These are phyloP conservation scores for Polyploca ridens DNA, from an alignment of 2,888 invertebrate species.

Conservation along the genomic window DNA sequence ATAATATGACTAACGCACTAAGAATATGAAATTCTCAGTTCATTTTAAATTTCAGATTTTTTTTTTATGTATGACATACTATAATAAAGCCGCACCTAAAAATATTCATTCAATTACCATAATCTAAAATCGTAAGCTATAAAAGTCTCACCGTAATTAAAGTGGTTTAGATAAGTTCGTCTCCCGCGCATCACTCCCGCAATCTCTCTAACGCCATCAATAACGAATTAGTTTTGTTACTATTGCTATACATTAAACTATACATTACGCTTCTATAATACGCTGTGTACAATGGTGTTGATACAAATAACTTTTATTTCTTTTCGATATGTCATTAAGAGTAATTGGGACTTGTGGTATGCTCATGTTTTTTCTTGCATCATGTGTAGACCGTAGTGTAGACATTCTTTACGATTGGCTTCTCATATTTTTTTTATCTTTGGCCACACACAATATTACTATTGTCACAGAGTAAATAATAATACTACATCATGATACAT, in stretches of 20 bases:
- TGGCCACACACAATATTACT: background rate
- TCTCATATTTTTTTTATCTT: background rate
- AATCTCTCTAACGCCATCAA: slow-evolving; percentile 69
- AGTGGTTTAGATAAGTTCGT: slow-evolving; percentile 67
- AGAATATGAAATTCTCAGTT: no score
- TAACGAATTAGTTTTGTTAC: slow-evolving; percentile 78
- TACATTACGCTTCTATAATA: slow-evolving; percentile 19
- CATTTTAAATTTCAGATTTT: no score
- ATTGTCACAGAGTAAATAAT: no score
- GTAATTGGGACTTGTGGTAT: slow-evolving; percentile 27
- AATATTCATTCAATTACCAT: no score
- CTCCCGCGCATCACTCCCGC: slow-evolving; percentile 59
- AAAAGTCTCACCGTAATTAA: slow-evolving; percentile 66
- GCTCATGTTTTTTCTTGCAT: background rate
- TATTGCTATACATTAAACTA: slow-evolving; percentile 41
- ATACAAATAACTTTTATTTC: slow-evolving; percentile 40
- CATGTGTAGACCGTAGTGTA: background rate
- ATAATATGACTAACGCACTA: no score
- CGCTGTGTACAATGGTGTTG: slow-evolving; percentile 18
- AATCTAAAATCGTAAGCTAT: slow-evolving; percentile 48
- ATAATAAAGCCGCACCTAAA: no score
- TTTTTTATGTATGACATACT: no score
- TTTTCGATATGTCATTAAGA: slow-evolving; percentile 42
- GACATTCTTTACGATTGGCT: background rate
- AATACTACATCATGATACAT: no score